Conservation (phyloP, 2,888 invertebrate species). For the Eucriotettix oculatus region DNA sequence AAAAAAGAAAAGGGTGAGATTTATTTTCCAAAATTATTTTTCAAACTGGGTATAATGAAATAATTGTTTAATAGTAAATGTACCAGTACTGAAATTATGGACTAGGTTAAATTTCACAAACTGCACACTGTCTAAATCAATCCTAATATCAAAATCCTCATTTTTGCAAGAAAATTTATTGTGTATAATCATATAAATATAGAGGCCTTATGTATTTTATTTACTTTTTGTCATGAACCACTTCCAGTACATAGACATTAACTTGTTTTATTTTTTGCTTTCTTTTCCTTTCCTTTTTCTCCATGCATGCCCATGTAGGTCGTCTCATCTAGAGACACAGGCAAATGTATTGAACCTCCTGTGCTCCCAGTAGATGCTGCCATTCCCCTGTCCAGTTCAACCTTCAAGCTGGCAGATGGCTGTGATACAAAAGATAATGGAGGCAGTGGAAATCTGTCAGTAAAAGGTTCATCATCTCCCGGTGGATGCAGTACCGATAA, state of each 20-base stretch:
- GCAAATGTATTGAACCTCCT: constrained; percentile 7
- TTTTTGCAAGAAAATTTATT: no score
- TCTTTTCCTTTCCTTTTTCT: constrained; percentile 5
- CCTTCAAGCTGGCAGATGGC: constrained; percentile 4
- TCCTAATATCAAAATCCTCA: no score
- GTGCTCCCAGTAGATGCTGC: constrained; percentile 9
- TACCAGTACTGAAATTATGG: no score
- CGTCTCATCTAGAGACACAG: constrained; percentile 5
- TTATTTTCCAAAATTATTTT: no score
- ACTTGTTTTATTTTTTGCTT: constrained; percentile 3
- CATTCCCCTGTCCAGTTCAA: constrained; percentile 11
- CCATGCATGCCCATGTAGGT: constrained; percentile 9
- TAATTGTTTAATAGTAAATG: no score
- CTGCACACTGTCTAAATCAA: no score
- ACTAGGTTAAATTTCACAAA: no score
- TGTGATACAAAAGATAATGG: background rate
- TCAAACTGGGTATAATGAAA: no score
- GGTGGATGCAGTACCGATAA: background rate
- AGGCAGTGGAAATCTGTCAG: background rate
- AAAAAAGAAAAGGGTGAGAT: no score
- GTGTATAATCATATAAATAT: no score
- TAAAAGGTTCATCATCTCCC: background rate
- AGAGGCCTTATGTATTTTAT: no score
- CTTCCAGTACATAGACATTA: background rate
- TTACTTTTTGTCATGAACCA: no score